These are phyloP conservation scores for Manis javanica DNA, from an alignment of 2,797 vertebrate species.

Conservation along the genomic window DNA sequence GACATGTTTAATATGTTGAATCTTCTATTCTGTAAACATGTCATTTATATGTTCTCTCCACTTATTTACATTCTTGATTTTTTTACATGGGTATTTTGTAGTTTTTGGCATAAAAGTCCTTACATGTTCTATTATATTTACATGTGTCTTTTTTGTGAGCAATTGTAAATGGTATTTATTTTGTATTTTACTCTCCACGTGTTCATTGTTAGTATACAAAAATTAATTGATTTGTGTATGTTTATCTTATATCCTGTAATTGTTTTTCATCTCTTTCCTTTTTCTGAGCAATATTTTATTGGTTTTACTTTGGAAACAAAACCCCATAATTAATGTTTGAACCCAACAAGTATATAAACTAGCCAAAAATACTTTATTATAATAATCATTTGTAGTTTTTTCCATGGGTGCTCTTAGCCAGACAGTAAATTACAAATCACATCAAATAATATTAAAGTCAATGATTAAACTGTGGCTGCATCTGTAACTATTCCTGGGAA, in stretches of 20 bases:
- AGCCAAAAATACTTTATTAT: constrained; percentile 66
- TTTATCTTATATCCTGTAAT: background rate
- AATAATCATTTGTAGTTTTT: constrained; percentile 42
- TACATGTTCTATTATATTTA: background rate
- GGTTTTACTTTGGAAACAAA: constrained; percentile 69
- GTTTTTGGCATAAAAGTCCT: background rate
- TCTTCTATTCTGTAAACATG: background rate
- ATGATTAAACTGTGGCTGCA: constrained; percentile 39
- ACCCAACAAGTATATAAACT: constrained; percentile 71
- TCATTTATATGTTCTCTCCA: background rate
- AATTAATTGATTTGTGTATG: background rate
- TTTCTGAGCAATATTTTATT: constrained; percentile 83
- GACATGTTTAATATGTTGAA: background rate
- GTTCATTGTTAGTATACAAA: background rate
- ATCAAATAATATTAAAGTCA: constrained; percentile 65
- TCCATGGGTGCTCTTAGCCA: constrained; percentile 44
- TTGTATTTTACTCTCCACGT: background rate
- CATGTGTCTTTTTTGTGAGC: background rate
- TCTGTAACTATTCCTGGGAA: constrained; percentile 17
- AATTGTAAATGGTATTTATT: background rate
- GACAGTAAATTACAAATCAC: constrained; percentile 59
- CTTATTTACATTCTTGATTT: background rate
- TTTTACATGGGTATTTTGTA: background rate
- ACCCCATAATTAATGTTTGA: background rate
- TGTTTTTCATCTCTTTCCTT: background rate